Evolutionary conservation across 2,797 vertebrate genomes (phyloP).

Genomic region (Premnoplex brunnescens): DNA sequence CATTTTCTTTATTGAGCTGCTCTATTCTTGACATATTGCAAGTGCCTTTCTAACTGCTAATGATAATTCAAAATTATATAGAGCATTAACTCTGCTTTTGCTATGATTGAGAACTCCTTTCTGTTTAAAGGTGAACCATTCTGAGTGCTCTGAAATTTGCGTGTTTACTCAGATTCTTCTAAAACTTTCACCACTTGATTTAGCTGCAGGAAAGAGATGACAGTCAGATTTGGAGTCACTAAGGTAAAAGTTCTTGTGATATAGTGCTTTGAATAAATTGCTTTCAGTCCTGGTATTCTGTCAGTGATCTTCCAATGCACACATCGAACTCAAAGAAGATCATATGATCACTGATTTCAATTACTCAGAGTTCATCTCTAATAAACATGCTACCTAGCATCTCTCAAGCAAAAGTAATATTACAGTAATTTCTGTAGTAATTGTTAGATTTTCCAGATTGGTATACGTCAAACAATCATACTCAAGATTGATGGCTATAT

Average conservation of each 20-base stretch:
- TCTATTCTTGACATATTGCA: neutral
- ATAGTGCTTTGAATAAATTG: neutral
- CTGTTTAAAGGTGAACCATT: neutral
- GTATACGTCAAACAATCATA: neutral
- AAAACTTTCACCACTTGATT: neutral
- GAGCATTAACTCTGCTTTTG: neutral
- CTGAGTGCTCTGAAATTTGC: neutral
- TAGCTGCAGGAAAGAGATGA: neutral
- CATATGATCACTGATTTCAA: neutral
- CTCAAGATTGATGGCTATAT: neutral
- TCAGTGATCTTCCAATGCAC: neutral
- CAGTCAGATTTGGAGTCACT: neutral
- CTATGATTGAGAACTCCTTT: neutral
- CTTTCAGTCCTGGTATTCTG: neutral
- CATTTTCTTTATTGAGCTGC: neutral
- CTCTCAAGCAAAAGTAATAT: neutral
- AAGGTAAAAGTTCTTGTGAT: neutral
- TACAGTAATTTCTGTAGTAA: neutral
- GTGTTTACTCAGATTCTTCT: slow-evolving; percentile 2
- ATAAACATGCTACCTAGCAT: neutral
- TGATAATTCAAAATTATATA: neutral
- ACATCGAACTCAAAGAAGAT: neutral
- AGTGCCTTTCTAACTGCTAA: neutral
- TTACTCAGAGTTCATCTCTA: neutral
- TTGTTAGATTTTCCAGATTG: neutral